Evolutionary conservation across 2,797 vertebrate genomes (phyloP), one percentile per base, ranked within the genome.

Genomic region (Salarias fasciatus): DNA sequence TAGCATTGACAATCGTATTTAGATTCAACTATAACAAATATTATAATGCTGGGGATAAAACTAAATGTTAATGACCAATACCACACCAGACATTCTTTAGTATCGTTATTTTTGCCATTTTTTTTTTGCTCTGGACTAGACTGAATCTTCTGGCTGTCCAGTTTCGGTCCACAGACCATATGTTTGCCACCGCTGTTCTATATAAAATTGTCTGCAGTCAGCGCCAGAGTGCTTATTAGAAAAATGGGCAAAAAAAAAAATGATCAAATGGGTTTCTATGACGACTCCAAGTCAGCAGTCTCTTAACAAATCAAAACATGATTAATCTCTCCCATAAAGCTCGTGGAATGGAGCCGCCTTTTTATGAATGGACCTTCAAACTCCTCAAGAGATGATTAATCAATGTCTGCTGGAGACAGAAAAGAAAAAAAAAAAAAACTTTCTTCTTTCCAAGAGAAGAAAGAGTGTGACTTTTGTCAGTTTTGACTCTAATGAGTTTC

Each of bases 301-400:
- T 69, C 84, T 84, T 75, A 84, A 82, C 69, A 80, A 86, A 88
- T 87, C 73, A 84, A 85, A 86, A 82, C 75, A 83, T 84, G 88
- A 91, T 88, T 85, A 86, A 89, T 89, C 72, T 77, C 79, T 31
- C 64, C 69, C 47, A 83, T 86, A 82, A 79, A 79, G 50, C 58
- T 42, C 53, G 56, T 2, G 43, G 52, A 80, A 83, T 43, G 46
- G 54, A 73, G 69, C 61, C 50, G 63, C 57, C 33, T 33, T 80
- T 78, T 78, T 79, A 80, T 82, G 72, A 82, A 80, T 77, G 72
- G 76, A 84, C 83, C 70, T 85, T 84, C 72, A 85, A 82, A 64
- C 67, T 80, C 69, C 56, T 82, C 56, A 59, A 68, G 63, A 75
- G 75, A 83, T 80, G 68, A 88, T 87, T 85, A 79, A 89, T 88